Conservation (phyloP, 2,797 vertebrate genomes). For the Morus bassanus region DNA sequence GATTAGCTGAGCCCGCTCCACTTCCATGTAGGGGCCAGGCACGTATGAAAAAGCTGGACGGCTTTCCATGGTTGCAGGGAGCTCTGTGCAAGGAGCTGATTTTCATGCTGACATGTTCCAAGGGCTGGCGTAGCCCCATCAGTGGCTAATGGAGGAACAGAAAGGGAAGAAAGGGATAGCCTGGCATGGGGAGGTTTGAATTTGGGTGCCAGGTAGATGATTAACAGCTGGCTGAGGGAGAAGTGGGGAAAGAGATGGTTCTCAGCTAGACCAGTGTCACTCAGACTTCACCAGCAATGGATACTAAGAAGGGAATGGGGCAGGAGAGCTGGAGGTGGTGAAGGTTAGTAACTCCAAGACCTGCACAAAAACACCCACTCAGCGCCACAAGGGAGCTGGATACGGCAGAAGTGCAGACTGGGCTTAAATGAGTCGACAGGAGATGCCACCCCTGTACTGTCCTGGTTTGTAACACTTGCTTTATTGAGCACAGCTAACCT, state of each 20-base stretch:
- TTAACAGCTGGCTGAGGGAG: neutral
- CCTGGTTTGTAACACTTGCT: neutral
- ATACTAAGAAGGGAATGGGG: neutral
- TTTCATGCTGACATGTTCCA: neutral
- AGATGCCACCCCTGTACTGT: neutral
- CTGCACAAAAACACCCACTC: neutral
- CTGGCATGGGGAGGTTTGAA: neutral
- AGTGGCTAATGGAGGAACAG: neutral
- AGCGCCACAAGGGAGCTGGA: neutral
- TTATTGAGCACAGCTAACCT: neutral
- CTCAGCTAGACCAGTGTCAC: neutral
- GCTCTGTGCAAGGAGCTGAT: neutral
- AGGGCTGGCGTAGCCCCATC: neutral
- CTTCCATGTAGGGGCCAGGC: neutral
- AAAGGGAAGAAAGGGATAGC: neutral
- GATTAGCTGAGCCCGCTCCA: neutral
- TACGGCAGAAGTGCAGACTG: neutral
- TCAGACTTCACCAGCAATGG: neutral
- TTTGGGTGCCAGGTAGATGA: neutral
- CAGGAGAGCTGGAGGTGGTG: neutral
- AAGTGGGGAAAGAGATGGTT: neutral
- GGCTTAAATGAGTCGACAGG: neutral
- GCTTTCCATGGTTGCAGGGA: neutral
- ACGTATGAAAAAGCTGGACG: neutral
- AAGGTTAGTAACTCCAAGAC: neutral